Evolutionary conservation across 2,888 invertebrate species (phyloP), one percentile per base, ranked within the genome.

Genomic region (Acrobasis consociella): DNA sequence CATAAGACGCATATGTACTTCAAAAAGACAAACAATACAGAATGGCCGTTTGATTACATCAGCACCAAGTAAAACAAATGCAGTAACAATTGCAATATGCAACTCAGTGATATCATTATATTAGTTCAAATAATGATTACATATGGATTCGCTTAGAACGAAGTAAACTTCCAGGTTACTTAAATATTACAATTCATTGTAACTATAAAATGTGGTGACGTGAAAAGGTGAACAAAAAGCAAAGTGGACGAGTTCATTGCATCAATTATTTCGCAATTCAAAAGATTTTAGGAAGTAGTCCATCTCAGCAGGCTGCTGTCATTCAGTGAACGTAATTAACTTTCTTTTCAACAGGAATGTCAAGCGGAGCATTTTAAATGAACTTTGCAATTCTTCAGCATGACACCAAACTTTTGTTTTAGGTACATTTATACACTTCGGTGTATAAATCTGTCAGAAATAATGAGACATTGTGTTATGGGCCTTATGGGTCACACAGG

Each of bases 301-400:
- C 72, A 77, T 80, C 77, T 75, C 76, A 77, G 74, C 76, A 76
- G 75, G 70, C 81, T 85, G 84, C 81, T 85, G 85, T 85, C 84
- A 85, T 80, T 82, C 80, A 73, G 71, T 64, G 73, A 82, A 83
- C 75, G 75, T 81, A 87, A 89, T 88, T 86, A 87, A 87, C 84
- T 86, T 85, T 82, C 76, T 82, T 85, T 83, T 82, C 76, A 72
- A 76, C 75, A 69, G 70, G 70, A 77, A 78, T 77, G 82, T 77
- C 76, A 80, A 82, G 78, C 75, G 67, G 69, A 72, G 75, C 79
- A 81, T 81, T 80, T 77, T 77, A 80, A 85, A 85, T 82, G 74
- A 80, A 80, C 80, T 82, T 78, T 58, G 72, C 73, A 77, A 78
- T 70, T 69, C 59, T 37, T 60, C 39, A 62, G 17, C 39, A 53